Conservation (phyloP, 2,888 invertebrate genomes). For the Melanotus villosus region DNA sequence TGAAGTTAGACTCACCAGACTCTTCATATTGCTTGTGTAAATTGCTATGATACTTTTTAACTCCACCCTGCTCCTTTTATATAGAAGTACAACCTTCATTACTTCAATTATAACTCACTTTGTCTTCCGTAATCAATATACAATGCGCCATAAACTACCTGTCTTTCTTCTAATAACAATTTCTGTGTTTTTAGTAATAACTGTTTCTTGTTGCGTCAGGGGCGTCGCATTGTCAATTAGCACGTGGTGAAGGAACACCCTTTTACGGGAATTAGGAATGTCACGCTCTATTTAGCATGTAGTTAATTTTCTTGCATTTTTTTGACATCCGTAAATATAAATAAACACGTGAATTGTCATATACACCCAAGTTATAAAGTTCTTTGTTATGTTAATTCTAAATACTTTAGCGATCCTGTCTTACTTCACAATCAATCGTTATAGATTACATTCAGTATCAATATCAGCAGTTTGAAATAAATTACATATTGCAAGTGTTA, state of each 20-base stretch:
- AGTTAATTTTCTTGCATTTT: background rate
- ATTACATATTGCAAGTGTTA: too few relatives aligned
- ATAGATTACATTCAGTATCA: too few relatives aligned
- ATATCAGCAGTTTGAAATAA: too few relatives aligned
- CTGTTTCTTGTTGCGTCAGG: conserved; percentile 28
- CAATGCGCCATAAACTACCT: conserved; percentile 24
- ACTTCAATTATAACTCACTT: conserved; percentile 27
- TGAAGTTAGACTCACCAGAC: conserved; percentile 34
- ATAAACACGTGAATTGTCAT: background rate
- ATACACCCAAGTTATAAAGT: background rate
- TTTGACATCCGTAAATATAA: background rate
- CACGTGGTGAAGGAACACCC: conserved; percentile 17
- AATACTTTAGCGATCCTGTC: background rate
- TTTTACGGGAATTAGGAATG: conserved; percentile 6
- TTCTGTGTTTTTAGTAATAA: conserved; percentile 31
- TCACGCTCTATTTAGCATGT: background rate
- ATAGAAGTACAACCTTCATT: conserved; percentile 41
- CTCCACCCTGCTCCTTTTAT: conserved; percentile 44
- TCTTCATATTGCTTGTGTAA: conserved; percentile 42
- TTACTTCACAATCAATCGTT: too few relatives aligned
- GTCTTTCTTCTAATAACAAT: conserved; percentile 22
- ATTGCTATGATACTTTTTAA: conserved; percentile 28
- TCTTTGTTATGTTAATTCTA: background rate
- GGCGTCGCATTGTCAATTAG: conserved; percentile 22
- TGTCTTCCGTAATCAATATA: conserved; percentile 33